Base-by-base conservation (phyloP, 2,888 invertebrate species). In the Stegana nigrithorax region DNA sequence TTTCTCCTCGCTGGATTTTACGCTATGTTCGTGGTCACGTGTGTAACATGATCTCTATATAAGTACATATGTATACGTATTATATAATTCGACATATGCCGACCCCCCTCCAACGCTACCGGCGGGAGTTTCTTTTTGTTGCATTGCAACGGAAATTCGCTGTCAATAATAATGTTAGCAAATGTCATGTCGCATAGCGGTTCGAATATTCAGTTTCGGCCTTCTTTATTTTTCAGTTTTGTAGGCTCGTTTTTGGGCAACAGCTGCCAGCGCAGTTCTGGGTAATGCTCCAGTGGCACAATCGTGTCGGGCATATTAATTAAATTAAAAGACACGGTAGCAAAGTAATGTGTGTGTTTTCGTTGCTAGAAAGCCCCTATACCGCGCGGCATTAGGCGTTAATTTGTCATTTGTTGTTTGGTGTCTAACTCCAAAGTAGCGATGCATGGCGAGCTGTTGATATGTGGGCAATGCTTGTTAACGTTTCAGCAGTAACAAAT, bases 401-500 rank as follows among this genome's bases (percentile, higher is more conserved):
- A 47, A 47, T 47, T 47, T 47, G 47, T 47, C 47, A 47, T 47
- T 23, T 47, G 47, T 47, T 14, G 51, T 19, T n/a, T n/a, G 29
- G 44, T 65, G 32, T 65, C 2, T 39, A 7, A 12, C n/a, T 62
- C 17, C 55, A 47, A 56, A 50, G 75, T 67, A 73, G 75, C 73
- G 70, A 23, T 47, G 47, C 8, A 10, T 17, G 26, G 6, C 42
- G 14, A 39, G 39, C 39, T 70, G 71, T 67, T 71, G 66, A 67
- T 63, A 75, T 75, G 75, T 73, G 74, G 76, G 76, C 45, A 61
- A 10, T 14, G n/a, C n/a, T n/a, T n/a, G n/a, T n/a, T n/a, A n/a
- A n/a, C n/a, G n/a, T n/a, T n/a, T n/a, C n/a, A n/a, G n/a, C n/a
- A n/a, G n/a, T n/a, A n/a, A n/a, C n/a, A n/a, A n/a, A n/a, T n/a